phyloP scores from a whole-genome alignment of 2,888 invertebrate genomes.

The Barypeithes pellucidus region DNA sequence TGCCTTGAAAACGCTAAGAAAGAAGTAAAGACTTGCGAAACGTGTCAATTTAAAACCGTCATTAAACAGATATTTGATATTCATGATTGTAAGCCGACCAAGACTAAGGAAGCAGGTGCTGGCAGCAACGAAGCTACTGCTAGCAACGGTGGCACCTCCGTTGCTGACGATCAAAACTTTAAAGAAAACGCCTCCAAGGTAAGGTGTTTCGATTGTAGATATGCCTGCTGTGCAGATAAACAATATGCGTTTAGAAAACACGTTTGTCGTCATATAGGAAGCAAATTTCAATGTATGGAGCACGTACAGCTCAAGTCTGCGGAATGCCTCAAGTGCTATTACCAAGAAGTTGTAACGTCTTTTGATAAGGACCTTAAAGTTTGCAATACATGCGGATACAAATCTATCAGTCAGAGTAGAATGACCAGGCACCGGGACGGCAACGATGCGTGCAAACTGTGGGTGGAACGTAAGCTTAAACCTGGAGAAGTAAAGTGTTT shows the following conservation, averaged over 20 bases:
- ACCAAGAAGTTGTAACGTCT: neutral
- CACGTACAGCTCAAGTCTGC: neutral
- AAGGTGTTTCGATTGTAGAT: slow-evolving; percentile 6
- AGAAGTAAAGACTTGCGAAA: neutral
- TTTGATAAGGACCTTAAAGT: neutral
- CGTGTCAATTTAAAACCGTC: neutral
- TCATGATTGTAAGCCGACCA: neutral
- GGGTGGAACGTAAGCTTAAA: neutral
- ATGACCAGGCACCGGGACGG: neutral
- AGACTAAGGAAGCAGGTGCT: too few species aligned
- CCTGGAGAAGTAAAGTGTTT: slow-evolving; percentile 6
- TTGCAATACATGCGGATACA: neutral
- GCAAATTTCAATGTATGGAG: slow-evolving; percentile 6
- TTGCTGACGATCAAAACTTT: neutral
- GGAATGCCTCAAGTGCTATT: neutral
- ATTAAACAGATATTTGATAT: slow-evolving; percentile 5
- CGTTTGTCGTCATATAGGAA: neutral
- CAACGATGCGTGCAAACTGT: neutral
- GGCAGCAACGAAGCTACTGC: neutral
- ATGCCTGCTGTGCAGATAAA: neutral
- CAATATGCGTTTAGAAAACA: neutral
- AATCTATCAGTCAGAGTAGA: neutral
- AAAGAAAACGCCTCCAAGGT: neutral
- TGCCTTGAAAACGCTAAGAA: slow-evolving; percentile 1
- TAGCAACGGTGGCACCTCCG: neutral